A percentile compares a stretch with the other conserved stretches of the same genome.
Conservation (phyloP, 2,797 vertebrate species). For the Lophotriccus pileatus region DNA sequence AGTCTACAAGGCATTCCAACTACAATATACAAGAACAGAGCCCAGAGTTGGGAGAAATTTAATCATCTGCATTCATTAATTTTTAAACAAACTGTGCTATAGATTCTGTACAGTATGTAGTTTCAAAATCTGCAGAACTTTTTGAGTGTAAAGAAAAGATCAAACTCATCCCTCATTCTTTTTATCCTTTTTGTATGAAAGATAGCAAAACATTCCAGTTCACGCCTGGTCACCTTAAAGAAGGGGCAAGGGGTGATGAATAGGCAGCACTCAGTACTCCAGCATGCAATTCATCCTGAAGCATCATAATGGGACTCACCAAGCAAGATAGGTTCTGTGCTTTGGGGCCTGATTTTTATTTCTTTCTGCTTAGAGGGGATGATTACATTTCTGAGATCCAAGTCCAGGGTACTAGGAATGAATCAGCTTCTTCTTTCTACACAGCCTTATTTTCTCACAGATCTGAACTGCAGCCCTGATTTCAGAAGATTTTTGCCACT, state of each 20-base stretch:
- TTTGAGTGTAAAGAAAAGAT: constrained; percentile 2
- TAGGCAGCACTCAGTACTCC: neutral
- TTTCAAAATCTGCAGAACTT: constrained; percentile 1
- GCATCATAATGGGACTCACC: neutral
- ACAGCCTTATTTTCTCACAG: neutral
- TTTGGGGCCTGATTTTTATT: neutral
- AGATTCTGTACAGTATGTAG: constrained; percentile 19
- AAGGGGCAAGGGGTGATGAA: neutral
- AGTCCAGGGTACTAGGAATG: neutral
- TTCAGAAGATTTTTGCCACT: neutral
- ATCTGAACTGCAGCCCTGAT: neutral
- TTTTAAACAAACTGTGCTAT: constrained; percentile 46
- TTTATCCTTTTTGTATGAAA: neutral
- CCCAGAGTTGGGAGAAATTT: constrained; percentile 30
- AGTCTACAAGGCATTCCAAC: constrained; percentile 58
- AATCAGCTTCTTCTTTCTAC: neutral
- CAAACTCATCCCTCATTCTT: neutral
- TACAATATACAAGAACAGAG: constrained; percentile 54
- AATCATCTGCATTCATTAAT: constrained; percentile 50
- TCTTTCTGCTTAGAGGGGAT: neutral
- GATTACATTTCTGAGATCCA: neutral
- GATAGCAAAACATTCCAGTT: neutral
- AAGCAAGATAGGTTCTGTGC: neutral
- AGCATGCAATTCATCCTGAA: neutral
- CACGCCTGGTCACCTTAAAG: neutral